These are phyloP conservation scores for Amphiduros pacificus DNA, from an alignment of 2,888 invertebrate species.

Conservation along the genomic window DNA sequence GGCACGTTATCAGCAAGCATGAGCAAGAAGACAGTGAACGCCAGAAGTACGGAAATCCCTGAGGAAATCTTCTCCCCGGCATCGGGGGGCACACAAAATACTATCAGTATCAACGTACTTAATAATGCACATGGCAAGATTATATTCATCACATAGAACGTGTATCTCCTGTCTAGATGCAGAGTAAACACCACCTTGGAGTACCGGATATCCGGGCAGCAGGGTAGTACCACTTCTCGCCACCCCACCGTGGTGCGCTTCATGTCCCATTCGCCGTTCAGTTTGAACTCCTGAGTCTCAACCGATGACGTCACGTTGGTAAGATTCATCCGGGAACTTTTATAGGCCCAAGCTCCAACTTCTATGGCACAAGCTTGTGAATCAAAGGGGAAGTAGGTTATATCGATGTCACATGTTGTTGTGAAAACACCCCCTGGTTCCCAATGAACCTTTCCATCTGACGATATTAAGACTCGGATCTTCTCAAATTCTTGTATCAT, in stretches of 20 bases:
- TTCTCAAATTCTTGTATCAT: conserved; percentile 33
- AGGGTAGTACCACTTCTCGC: conserved; percentile 27
- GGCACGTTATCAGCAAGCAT: conserved; percentile 32
- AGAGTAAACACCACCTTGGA: conserved; percentile 31
- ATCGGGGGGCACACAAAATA: conserved; percentile 22
- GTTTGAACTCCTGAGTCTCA: conserved; percentile 25
- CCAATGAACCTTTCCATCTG: conserved; percentile 28
- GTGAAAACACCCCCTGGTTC: conserved; percentile 31
- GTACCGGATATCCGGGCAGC: conserved; percentile 28
- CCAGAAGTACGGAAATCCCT: conserved; percentile 32
- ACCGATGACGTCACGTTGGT: conserved; percentile 21
- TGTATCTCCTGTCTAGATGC: conserved; percentile 22
- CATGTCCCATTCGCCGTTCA: conserved; percentile 32
- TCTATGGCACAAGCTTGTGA: conserved; percentile 26
- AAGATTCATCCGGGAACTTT: conserved; percentile 30
- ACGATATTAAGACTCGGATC: conserved; percentile 27
- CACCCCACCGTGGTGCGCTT: conserved; percentile 21
- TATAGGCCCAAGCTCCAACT: conserved; percentile 33
- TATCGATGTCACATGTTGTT: conserved; percentile 34
- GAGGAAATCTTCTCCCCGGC: conserved; percentile 31
- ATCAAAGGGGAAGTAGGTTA: conserved; percentile 31
- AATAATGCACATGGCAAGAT: conserved; percentile 30
- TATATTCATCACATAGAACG: conserved; percentile 32
- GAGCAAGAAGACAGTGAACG: conserved; percentile 32
- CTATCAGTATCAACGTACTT: conserved; percentile 28